These are phyloP conservation scores for Atta texana DNA, from an alignment of 1,140 invertebrate genomes.

Conservation along the genomic window DNA sequence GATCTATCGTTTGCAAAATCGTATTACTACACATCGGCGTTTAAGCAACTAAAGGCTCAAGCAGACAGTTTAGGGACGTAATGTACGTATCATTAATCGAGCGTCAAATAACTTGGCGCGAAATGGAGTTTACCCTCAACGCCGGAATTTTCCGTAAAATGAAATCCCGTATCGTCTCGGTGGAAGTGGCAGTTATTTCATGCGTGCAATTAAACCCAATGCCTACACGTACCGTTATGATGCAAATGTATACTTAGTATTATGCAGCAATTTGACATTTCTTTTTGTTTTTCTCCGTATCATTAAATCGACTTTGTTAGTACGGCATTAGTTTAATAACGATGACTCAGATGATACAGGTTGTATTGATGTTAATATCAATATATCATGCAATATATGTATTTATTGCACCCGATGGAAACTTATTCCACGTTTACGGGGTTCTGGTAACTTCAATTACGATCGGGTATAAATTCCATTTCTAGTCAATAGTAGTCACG, in stretches of 20 bases:
- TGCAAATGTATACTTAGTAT: constrained; percentile 38
- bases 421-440: constrained; percentile 72
- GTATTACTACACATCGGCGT: constrained; percentile 70
- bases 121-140: constrained; percentile 70
- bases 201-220: constrained; percentile 23
- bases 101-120: constrained; percentile 75
- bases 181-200: constrained; percentile 22
- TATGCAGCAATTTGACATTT: constrained; percentile 23
- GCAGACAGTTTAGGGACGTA: constrained; percentile 69
- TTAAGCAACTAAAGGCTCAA: constrained; percentile 73
- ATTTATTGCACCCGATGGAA: constrained; percentile 22
- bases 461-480: constrained; percentile 75
- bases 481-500: constrained; percentile 74
- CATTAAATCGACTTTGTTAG: neutral
- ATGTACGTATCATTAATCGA: constrained; percentile 77
- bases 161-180: constrained; percentile 32
- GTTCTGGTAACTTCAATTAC: constrained; percentile 75
- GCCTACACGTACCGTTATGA: constrained; percentile 23
- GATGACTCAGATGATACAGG: neutral
- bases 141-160: constrained; percentile 72
- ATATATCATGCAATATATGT: neutral
- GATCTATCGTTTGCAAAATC: constrained; percentile 77
- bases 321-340: neutral
- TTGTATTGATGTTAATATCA: constrained; percentile 2
- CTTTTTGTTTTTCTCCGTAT: neutral